Conservation (phyloP, 1,140 invertebrate species). For the Pristionchus pacificus region DNA sequence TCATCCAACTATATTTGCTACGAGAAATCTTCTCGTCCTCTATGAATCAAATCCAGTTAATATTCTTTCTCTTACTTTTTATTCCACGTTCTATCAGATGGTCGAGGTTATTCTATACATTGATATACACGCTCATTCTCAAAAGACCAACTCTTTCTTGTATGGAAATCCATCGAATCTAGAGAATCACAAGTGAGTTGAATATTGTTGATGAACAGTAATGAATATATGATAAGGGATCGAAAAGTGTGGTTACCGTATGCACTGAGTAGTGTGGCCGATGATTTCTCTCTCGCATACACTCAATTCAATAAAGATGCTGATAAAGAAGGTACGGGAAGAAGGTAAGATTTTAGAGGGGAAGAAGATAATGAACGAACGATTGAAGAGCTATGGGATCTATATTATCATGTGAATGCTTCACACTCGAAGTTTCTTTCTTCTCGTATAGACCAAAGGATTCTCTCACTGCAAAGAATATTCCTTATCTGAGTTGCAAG, state of each 20-base stretch:
- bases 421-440: slow-evolving; percentile 50
- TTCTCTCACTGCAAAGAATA: slow-evolving; percentile 16
- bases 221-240: slow-evolving; percentile 59
- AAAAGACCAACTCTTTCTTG: slow-evolving; percentile 84
- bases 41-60: slow-evolving; percentile 59
- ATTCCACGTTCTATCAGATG: too few species aligned
- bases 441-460: slow-evolving; percentile 48
- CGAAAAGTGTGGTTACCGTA: slow-evolving; percentile 82
- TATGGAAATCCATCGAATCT: slow-evolving; percentile 84
- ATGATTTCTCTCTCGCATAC: slow-evolving; percentile 75
- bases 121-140: slow-evolving; percentile 85
- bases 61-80: too few species aligned
- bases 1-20: slow-evolving; percentile 80
- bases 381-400: slow-evolving; percentile 42
- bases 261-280: slow-evolving; percentile 74
- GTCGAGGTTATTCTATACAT: slow-evolving; percentile 38
- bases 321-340: slow-evolving; percentile 76
- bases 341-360: slow-evolving; percentile 65
- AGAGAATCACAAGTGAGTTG: slow-evolving; percentile 76
- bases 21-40: slow-evolving; percentile 72
- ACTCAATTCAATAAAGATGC: slow-evolving; percentile 85
- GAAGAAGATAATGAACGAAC: not conserved
- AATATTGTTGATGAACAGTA: not conserved
- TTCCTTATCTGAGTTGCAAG: slow-evolving; percentile 41
- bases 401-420: slow-evolving; percentile 45